These are phyloP conservation scores for Castor canadensis DNA, from an alignment of 2,113 vertebrate genomes.

Conservation along the genomic window DNA sequence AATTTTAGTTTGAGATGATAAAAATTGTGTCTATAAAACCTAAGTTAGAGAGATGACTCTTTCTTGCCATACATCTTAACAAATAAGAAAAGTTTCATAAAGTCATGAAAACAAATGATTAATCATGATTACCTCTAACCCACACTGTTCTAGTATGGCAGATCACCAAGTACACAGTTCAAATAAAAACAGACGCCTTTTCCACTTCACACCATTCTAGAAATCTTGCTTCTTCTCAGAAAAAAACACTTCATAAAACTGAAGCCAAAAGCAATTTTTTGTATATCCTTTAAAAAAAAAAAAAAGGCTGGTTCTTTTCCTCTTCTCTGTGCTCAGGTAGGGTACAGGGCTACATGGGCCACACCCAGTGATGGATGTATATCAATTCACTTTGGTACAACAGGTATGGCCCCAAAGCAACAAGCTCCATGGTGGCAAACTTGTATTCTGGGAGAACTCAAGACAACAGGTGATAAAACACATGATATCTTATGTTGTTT, in stretches of 20 bases:
- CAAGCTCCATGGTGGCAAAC: background rate
- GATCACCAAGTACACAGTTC: background rate
- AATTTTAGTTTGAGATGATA: background rate
- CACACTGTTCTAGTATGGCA: background rate
- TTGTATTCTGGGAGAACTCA: background rate
- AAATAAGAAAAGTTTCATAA: background rate
- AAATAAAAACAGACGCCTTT: background rate
- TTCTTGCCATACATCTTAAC: background rate
- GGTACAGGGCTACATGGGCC: accelerated
- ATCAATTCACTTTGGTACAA: background rate
- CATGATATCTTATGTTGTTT: background rate
- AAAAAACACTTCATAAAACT: background rate
- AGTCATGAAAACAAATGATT: background rate
- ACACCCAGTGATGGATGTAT: background rate
- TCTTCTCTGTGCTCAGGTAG: background rate
- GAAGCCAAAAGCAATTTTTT: background rate
- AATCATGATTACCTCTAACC: background rate
- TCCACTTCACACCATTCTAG: background rate
- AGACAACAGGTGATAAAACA: background rate
- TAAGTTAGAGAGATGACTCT: background rate
- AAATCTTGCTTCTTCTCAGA: background rate
- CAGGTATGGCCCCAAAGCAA: background rate
- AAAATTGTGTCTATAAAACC: background rate
- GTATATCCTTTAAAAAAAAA: background rate
- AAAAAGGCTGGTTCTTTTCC: background rate